Evolutionary conservation across 2,797 vertebrate genomes (phyloP).

Genomic region (Echeneis naucrates): DNA sequence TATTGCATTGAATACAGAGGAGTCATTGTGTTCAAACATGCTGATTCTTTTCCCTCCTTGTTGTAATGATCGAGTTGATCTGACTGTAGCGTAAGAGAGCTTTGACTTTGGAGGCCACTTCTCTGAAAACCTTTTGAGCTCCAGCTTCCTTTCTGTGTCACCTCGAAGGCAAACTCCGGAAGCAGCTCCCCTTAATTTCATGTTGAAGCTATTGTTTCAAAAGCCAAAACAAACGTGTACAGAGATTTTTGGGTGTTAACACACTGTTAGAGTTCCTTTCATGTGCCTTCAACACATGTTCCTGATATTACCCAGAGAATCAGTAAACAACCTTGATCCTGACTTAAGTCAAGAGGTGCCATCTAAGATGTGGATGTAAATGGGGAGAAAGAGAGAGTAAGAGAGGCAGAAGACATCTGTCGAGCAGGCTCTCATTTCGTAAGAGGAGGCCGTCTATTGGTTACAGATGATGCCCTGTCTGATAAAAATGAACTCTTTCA

Average conservation of each 20-base stretch:
- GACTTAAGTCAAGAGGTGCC: slow-evolving; percentile 82
- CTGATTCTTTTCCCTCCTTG: neutral
- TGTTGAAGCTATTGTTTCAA: slow-evolving; percentile 70
- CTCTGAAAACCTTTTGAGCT: slow-evolving; percentile 36
- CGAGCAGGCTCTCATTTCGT: slow-evolving; percentile 84
- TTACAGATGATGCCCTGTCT: slow-evolving; percentile 87
- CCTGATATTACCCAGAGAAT: slow-evolving; percentile 75
- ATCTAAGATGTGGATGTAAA: slow-evolving; percentile 83
- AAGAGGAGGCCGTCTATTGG: slow-evolving; percentile 84
- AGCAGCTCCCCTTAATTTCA: slow-evolving; percentile 71
- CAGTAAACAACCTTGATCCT: slow-evolving; percentile 82
- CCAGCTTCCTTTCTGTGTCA: slow-evolving; percentile 67
- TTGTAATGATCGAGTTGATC: slow-evolving; percentile 6
- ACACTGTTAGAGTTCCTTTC: slow-evolving; percentile 63
- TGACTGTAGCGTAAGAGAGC: slow-evolving; percentile 22
- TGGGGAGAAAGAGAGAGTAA: slow-evolving; percentile 72
- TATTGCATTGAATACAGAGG: neutral
- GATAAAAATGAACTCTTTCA: slow-evolving; percentile 84
- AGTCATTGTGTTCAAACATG: neutral
- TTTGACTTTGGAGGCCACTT: slow-evolving; percentile 21
- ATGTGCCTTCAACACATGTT: slow-evolving; percentile 79
- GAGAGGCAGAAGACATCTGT: slow-evolving; percentile 86
- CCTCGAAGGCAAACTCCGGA: slow-evolving; percentile 62
- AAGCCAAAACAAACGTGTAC: slow-evolving; percentile 72
- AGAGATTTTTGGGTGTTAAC: slow-evolving; percentile 69